Percentiles rank a stretch among this genome's conserved stretches.
phyloP scores from a whole-genome alignment of 2,113 vertebrate species.

The Vulpes lagopus region DNA sequence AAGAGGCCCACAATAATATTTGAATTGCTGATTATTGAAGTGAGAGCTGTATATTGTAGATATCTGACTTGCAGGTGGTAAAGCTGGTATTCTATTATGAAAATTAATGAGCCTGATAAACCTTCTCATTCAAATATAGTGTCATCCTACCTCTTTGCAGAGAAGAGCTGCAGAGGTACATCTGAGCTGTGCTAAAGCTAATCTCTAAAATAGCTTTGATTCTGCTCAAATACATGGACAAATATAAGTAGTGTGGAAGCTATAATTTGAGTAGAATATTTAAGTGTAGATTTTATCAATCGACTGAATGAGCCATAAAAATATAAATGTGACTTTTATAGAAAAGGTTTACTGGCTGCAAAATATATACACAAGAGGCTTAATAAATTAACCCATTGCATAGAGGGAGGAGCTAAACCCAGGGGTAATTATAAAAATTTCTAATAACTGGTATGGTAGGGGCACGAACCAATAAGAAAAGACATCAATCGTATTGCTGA shows the following conservation, averaged over 20 bases:
- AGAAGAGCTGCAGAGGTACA: neutral
- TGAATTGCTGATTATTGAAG: conserved; percentile 44
- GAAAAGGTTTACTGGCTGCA: neutral
- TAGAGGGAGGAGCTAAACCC: neutral
- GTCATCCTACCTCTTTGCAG: neutral
- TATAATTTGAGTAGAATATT: conserved; percentile 33
- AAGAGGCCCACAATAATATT: conserved; percentile 13
- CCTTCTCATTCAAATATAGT: neutral
- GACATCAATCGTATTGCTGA: neutral
- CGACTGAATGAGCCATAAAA: neutral
- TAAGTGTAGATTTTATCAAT: conserved; percentile 46
- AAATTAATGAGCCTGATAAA: conserved; percentile 44
- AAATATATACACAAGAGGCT: neutral
- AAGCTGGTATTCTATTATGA: conserved; percentile 45
- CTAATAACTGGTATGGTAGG: neutral
- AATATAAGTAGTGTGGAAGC: neutral
- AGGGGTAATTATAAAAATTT: conserved; percentile 12
- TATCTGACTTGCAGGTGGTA: neutral
- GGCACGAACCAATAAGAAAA: neutral
- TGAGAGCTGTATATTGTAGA: conserved; percentile 32
- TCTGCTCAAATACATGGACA: neutral
- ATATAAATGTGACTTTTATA: neutral
- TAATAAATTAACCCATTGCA: neutral
- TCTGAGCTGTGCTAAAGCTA: neutral
- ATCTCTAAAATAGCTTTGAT: neutral